A percentile compares a stretch with the other conserved stretches of the same genome.
phyloP scores from a whole-genome alignment of 2,888 invertebrate genomes.

The Chrysina gloriosa region DNA sequence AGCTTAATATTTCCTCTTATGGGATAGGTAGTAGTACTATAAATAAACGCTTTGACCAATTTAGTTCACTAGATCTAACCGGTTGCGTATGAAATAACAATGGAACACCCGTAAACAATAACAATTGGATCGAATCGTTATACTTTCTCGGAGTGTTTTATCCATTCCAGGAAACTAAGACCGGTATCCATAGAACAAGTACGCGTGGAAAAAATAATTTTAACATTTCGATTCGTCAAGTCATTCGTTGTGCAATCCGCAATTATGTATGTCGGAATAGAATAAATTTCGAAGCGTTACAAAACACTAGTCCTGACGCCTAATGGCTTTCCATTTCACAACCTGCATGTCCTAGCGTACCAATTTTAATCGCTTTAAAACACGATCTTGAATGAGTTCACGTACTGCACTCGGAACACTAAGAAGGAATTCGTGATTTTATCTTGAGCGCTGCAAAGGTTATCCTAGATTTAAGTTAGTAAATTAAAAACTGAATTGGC shows the following conservation, averaged over 20 bases:
- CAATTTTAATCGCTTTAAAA: slow-evolving; percentile 9
- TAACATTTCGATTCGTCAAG: slow-evolving; percentile 1
- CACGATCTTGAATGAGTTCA: slow-evolving; percentile 8
- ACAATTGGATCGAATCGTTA: background rate
- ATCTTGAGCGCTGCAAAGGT: background rate
- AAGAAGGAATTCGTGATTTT: background rate
- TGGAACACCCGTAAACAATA: background rate
- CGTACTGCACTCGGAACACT: background rate
- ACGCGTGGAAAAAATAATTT: slow-evolving; percentile 6
- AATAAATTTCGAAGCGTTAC: slow-evolving; percentile 8
- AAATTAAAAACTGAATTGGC: background rate
- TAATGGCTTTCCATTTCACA: slow-evolving; percentile 5
- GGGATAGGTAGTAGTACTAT: slow-evolving; percentile 2
- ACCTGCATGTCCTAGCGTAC: background rate
- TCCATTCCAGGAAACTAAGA: no score
- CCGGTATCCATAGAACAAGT: no score
- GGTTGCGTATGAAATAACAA: slow-evolving; percentile 12
- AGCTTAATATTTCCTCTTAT: slow-evolving; percentile 25
- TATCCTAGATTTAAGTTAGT: background rate
- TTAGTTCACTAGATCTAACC: slow-evolving; percentile 15
- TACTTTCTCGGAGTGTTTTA: no score
- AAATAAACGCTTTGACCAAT: slow-evolving; percentile 19
- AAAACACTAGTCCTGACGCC: background rate
- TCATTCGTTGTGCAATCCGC: background rate
- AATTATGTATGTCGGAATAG: background rate